phyloP scores from a whole-genome alignment of 2,113 vertebrate species.

The Nicator chloris region DNA sequence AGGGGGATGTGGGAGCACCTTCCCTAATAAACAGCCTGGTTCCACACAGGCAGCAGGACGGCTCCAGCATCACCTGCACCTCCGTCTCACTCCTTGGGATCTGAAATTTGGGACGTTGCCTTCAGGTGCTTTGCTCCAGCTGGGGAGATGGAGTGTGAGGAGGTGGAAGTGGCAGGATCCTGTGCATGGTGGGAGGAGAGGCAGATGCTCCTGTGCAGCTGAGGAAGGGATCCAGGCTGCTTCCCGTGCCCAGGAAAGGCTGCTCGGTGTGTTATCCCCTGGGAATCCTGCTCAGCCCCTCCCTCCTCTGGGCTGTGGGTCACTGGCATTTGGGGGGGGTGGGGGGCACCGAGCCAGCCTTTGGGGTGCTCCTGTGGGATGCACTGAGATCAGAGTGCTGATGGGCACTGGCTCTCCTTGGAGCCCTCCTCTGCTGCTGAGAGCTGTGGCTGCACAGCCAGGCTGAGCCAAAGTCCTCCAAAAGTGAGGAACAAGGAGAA shows the following conservation, averaged over 20 bases:
- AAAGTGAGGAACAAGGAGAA: not conserved
- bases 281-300: not conserved
- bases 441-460: not conserved
- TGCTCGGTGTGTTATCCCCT: fast-evolving
- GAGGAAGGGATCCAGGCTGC: not conserved
- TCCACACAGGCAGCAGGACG: not conserved
- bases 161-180: not conserved
- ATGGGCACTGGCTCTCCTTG: not conserved
- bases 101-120: not conserved
- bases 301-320: fast-evolving
- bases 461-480: not conserved
- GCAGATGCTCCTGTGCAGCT: slow-evolving; percentile 10
- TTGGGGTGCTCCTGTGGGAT: not conserved
- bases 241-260: not conserved
- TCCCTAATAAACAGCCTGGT: not conserved
- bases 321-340: fast-evolving
- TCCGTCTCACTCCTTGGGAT: not conserved
- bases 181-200: not conserved
- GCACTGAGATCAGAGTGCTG: not conserved
- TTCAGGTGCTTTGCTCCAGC: not conserved
- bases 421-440: not conserved
- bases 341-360: fast-evolving
- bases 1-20: not conserved
- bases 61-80: not conserved
- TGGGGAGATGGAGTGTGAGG: not conserved